Base-by-base conservation (phyloP, 2,888 invertebrate species). In the Rhorus exstirpatorius region DNA sequence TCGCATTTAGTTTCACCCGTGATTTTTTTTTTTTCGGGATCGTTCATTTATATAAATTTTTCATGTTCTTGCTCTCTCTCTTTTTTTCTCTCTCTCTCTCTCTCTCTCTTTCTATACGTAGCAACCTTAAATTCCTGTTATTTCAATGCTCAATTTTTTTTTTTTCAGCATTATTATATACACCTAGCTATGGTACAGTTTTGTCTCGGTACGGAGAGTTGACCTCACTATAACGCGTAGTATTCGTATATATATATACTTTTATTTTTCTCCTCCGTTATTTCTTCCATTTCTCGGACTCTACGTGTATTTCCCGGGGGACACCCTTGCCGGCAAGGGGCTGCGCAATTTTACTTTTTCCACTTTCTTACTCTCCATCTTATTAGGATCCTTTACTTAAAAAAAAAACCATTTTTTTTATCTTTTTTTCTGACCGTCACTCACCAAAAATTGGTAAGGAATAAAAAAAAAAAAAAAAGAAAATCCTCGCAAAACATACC, bases 131-230 rank as follows among this genome's bases (percentile, higher is more conserved):
- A 85, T 84, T 87, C 84, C 84, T 80, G 82, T 82, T 84, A 84
- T 83, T 83, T 79, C 84, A 83, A 85, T 83, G 78, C 83, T 55
- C 80, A 70, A 74, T 75, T 75, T 79, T 21, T 77, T 81, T 75
- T 70, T 84, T 74, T 76, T 83, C 83, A 84, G 68, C 79, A 76
- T 81, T 81, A 81, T 81, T 86, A 85, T 85, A 81, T 89, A 90
- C 88, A 89, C 87, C 87, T 89, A 89, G 81, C 88, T 89, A 86
- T 83, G 74, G 74, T 85, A 84, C 86, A 80, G 49, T 84, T 83
- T 84, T 68, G 46, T 79, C 77, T 75, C 75, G 82, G 61, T 70
- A 77, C 78, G 77, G 71, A 83, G 75, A 83, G 67, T 17, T 80
- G 80, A 79, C 67, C 82, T 78, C 61, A 21, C 79, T 75, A 79